Evolutionary conservation across 2,797 vertebrate genomes (phyloP), one percentile per base, ranked within the genome.

Genomic region (Astyanax mexicanus): DNA sequence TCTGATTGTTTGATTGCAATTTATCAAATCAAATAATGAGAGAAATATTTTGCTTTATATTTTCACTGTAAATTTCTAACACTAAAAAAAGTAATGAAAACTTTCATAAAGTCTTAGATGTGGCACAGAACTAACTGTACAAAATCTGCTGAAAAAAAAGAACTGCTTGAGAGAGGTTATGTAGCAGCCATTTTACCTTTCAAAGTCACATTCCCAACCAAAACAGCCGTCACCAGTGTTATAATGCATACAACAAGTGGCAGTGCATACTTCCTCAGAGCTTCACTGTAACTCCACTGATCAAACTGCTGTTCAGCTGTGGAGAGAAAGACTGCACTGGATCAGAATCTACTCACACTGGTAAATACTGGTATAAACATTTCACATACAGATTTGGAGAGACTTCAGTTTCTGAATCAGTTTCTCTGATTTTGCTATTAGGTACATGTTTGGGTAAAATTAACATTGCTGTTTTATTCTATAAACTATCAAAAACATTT

Each of bases 161-260:
- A n/a, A n/a, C n/a, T n/a, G n/a, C n/a, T n/a, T n/a, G n/a, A n/a
- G n/a, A n/a, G n/a, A n/a, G n/a, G n/a, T n/a, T n/a, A n/a, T n/a
- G n/a, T n/a, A n/a, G n/a, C 2, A 61, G 51, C 70, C 27, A 12
- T 21, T 64, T 72, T 69, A 77, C 79, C 79, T 80, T 72, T 80
- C 6, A 52, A 19, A 12, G 29, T 55, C 29, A 72, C 27, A 67
- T 49, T 72, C 5, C 35, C n/a, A 37, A 62, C 32, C 21, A 77
- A 68, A 29, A 25, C 69, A 68, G 40, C 69, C 19, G 44, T 54
- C 55, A 77, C 17, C 13, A 76, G 29, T 25, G 32, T 40, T 7
- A 51, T 62, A 27, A 69, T 45, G 73, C 71, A 73, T 23, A 68
- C 35, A 2, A 32, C 47, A 64, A 58, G 42, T 19, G 69, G 38